Base-by-base conservation (phyloP, 2,113 vertebrate species). In the Aegotheles bennettii region DNA sequence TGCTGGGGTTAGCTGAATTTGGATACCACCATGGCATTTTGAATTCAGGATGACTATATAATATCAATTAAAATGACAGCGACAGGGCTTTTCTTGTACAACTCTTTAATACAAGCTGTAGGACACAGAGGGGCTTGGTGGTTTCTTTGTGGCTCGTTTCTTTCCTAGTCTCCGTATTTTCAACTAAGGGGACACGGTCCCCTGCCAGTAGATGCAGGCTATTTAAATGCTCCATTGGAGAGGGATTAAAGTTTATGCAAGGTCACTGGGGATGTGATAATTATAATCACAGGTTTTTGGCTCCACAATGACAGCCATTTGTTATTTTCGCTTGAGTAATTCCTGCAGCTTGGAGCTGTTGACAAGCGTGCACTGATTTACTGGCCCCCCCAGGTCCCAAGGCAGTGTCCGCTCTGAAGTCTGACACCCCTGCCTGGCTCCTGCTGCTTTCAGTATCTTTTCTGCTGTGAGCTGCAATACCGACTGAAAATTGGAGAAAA, bases 171-270 rank as follows among this genome's bases (percentile, higher is more conserved):
- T 48, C 94, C 95, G 85, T 94, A 94, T 94, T 96, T 83, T 94
- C 96, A 87, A 96, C 94, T 91, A 89, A 95, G 96, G 96, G 96
- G 98, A 96, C 93, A 95, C 91, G 95, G 97, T 98, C 97, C 95
- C 97, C 81, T 95, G 97, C 98, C 98, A 98, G 97, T 97, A 98
- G 95, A 98, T 97, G 98, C 98, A 99, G 99, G 98, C 99, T 99
- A 99, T 99, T 99, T 99, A 99, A 99, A 99, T 99, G 99, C 99
- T 99, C 99, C 99, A 99, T 99, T 99, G 99, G 99, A 99, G 99
- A 99, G 99, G 98, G 99, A 99, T 99, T 99, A 99, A 99, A 99
- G 99, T 99, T 99, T 99, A 99, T 99, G 99, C 99, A 99, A 99
- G 99, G 99, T 99, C 99, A 99, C 99, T 98, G 99, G 99, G 99